Evolutionary conservation across 2,888 invertebrate genomes (phyloP).

Genomic region (Phengaris arion): DNA sequence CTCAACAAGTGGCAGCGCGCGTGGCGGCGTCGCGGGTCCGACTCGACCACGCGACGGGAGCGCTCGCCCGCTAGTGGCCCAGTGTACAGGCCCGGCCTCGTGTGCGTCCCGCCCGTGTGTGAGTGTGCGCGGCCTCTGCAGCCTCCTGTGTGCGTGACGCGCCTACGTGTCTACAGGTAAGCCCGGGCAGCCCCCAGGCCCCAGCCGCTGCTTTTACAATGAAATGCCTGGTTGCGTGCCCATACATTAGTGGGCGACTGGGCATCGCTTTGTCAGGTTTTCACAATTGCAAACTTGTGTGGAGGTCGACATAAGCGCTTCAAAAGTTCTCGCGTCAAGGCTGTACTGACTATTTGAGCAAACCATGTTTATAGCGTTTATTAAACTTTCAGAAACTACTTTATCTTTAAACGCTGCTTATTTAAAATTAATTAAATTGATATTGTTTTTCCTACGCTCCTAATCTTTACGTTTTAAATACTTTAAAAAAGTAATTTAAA

Average conservation of each 20-base stretch:
- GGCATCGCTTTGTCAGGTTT: conserved; percentile 34
- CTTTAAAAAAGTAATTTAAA: no score
- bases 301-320: conserved; percentile 44
- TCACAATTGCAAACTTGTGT: conserved; percentile 35
- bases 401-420: not conserved
- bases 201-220: conserved; percentile 61
- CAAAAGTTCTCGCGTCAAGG: conserved; percentile 49
- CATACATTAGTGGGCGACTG: conserved; percentile 55
- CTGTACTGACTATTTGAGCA: conserved; percentile 31
- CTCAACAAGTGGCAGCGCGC: conserved; percentile 73
- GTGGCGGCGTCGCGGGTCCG: conserved; percentile 60
- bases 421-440: not conserved
- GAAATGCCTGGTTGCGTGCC: conserved; percentile 63
- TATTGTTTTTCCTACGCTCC: no score
- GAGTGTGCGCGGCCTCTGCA: conserved; percentile 42
- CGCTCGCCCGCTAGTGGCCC: conserved; percentile 73
- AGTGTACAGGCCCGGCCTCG: conserved; percentile 47
- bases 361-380: not conserved
- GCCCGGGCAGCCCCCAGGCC: conserved; percentile 66
- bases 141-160: conserved; percentile 58
- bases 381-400: not conserved
- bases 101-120: conserved; percentile 35
- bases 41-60: conserved; percentile 67
- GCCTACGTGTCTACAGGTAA: conserved; percentile 70
- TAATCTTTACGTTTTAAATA: no score